Conservation (phyloP, 2,797 vertebrate species). For the Sebastes reedi region DNA sequence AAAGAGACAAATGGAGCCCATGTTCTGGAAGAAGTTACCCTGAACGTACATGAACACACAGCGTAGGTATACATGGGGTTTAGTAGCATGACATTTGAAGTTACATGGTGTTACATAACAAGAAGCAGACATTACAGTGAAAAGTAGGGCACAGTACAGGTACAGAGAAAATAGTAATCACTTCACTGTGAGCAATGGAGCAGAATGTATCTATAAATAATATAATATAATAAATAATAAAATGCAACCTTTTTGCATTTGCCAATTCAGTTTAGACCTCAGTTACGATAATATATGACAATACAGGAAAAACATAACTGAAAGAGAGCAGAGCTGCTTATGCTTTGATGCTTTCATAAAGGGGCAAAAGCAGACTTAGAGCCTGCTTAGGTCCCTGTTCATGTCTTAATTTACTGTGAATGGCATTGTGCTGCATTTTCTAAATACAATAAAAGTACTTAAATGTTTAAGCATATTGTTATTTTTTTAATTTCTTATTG, state of each 20-base stretch:
- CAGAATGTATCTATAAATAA: background rate
- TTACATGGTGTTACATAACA: conserved; percentile 15
- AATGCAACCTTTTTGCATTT: background rate
- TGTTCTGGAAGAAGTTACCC: conserved; percentile 99
- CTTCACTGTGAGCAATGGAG: background rate
- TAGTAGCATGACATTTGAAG: background rate
- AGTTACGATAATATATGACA: background rate
- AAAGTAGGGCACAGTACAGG: background rate
- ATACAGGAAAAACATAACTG: background rate
- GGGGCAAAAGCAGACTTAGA: background rate
- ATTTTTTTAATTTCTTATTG: background rate
- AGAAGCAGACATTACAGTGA: background rate
- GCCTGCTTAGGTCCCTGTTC: background rate
- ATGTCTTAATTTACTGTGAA: background rate
- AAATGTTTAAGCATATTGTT: background rate
- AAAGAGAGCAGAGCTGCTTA: background rate
- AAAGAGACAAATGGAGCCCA: conserved; percentile 97
- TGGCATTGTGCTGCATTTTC: background rate
- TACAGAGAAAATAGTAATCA: background rate
- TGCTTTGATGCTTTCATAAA: background rate
- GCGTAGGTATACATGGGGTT: background rate
- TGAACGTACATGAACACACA: conserved; percentile 62
- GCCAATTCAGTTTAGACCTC: background rate
- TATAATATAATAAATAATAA: background rate
- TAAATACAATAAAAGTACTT: background rate